Conservation (phyloP, 2,113 vertebrate species). For the Stictonetta naevosa region DNA sequence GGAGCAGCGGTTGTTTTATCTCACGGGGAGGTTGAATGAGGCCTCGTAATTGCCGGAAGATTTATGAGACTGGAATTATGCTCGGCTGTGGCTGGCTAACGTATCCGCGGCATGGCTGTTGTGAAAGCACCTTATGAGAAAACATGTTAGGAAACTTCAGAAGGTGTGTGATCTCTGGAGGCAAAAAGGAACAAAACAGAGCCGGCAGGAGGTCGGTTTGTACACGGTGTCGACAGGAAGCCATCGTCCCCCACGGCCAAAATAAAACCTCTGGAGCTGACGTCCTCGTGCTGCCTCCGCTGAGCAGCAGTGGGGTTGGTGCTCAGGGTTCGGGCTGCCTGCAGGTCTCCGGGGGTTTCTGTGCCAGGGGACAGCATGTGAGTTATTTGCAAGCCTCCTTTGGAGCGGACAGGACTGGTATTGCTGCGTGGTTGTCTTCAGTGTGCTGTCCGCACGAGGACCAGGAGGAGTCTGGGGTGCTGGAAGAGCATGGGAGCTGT, state of each 20-base stretch:
- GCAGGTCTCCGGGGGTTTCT: not conserved
- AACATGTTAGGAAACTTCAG: conserved; percentile 8
- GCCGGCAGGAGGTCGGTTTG: not conserved
- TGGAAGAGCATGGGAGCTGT: not conserved
- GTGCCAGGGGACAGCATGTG: not conserved
- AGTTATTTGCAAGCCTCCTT: not conserved
- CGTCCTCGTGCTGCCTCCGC: not conserved
- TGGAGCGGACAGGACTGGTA: not conserved
- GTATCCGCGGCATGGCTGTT: not conserved
- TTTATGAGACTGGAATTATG: conserved; percentile 34
- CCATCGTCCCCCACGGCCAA: not conserved
- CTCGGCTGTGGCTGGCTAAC: conserved; percentile 2
- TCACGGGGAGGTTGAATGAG: not conserved
- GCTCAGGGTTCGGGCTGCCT: not conserved
- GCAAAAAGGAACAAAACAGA: not conserved
- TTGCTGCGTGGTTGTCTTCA: not conserved
- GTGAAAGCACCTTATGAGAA: conserved; percentile 29
- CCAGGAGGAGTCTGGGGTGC: not conserved
- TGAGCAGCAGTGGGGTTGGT: not conserved
- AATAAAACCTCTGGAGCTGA: not conserved
- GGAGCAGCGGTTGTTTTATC: conserved; percentile 8
- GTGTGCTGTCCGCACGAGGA: not conserved
- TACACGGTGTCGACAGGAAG: not conserved
- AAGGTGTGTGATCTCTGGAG: conserved; percentile 19
- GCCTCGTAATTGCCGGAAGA: not conserved